These are phyloP conservation scores for Ctenicera cuprea DNA, from an alignment of 2,888 invertebrate species.

Conservation along the genomic window DNA sequence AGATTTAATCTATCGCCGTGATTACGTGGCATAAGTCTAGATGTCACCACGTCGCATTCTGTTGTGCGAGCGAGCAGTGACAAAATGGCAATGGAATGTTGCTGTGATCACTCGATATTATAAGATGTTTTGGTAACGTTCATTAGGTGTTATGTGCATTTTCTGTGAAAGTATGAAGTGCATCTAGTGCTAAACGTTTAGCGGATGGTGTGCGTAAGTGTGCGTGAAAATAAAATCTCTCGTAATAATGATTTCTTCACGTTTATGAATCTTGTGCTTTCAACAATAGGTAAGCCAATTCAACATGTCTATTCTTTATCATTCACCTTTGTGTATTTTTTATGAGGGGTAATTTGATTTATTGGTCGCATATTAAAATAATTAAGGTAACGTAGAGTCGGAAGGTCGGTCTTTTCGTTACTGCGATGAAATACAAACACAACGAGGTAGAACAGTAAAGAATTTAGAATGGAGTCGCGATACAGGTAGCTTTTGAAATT, in stretches of 20 bases:
- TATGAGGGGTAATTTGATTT: slow-evolving; percentile 66
- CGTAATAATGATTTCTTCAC: slow-evolving; percentile 61
- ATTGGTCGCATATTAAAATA: slow-evolving; percentile 57
- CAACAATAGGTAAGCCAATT: slow-evolving; percentile 73
- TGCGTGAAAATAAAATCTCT: slow-evolving; percentile 33
- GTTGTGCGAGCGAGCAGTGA: slow-evolving; percentile 65
- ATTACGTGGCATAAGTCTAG: slow-evolving; percentile 44
- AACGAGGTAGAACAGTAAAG: slow-evolving; percentile 16
- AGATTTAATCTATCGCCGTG: background rate
- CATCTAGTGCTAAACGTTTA: slow-evolving; percentile 58
- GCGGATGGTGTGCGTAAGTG: slow-evolving; percentile 28
- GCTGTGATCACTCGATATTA: slow-evolving; percentile 50
- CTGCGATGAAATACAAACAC: background rate
- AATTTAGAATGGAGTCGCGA: slow-evolving; percentile 52
- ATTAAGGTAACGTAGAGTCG: slow-evolving; percentile 13
- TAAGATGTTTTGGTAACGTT: slow-evolving; percentile 67
- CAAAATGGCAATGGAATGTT: slow-evolving; percentile 74
- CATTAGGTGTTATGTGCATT: slow-evolving; percentile 58
- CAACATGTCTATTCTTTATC: slow-evolving; percentile 69
- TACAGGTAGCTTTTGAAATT: slow-evolving; percentile 53
- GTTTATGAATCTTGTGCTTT: slow-evolving; percentile 70
- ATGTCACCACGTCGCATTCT: slow-evolving; percentile 58
- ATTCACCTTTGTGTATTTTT: slow-evolving; percentile 71
- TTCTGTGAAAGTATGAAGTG: slow-evolving; percentile 64
- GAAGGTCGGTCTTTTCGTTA: slow-evolving; percentile 10